Evolutionary conservation across 1,140 invertebrate genomes (phyloP).

Genomic region (Leptopilina boulardi): DNA sequence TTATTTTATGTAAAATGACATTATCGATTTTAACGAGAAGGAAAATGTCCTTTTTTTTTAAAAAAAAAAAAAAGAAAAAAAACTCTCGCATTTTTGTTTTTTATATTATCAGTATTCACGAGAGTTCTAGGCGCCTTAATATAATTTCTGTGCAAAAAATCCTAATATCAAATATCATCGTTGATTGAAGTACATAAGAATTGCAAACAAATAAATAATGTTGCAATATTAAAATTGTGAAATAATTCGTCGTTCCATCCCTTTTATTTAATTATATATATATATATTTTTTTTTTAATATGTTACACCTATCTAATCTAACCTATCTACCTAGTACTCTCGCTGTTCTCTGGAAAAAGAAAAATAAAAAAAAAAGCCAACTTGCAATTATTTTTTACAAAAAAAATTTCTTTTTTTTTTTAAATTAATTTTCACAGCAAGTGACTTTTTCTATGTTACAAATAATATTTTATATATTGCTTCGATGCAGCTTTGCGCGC

Average conservation of each 20-base stretch:
- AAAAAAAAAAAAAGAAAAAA: background rate
- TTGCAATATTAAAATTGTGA: background rate
- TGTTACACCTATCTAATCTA: conserved; percentile 42
- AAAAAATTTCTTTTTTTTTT: background rate
- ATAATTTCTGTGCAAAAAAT: background rate
- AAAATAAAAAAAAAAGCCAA: background rate
- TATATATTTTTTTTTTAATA: too few species aligned
- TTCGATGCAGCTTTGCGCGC: conserved; percentile 4
- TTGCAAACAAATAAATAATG: background rate
- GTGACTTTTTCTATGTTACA: too few species aligned
- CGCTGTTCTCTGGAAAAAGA: background rate
- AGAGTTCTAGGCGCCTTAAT: background rate
- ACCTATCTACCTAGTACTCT: conserved; percentile 42
- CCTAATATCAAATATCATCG: conserved; percentile 5
- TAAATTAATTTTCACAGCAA: background rate
- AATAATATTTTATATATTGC: too few species aligned
- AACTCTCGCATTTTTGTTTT: background rate
- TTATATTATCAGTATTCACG: background rate
- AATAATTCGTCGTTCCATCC: background rate
- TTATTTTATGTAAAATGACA: too few species aligned
- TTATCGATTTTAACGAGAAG: background rate
- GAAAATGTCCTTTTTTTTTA: background rate
- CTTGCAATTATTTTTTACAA: background rate
- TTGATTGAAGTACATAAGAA: conserved; percentile 20
- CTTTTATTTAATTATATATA: too few species aligned